A percentile compares a stretch with the other conserved stretches of the same genome.
phyloP scores from a whole-genome alignment of 1,140 invertebrate genomes.

The Tetraneura akinire region DNA sequence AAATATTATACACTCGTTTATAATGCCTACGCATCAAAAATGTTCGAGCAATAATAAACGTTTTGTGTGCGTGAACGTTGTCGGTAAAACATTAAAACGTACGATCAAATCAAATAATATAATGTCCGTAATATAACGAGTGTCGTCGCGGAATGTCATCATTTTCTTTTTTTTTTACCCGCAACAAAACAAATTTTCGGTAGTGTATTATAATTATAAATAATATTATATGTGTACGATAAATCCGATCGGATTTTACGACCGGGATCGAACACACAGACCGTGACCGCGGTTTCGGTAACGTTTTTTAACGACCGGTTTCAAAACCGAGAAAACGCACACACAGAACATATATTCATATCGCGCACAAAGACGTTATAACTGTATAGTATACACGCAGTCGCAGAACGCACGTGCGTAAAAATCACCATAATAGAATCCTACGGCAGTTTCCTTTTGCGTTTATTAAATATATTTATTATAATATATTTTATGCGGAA shows the following conservation, averaged over 20 bases:
- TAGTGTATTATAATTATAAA: neutral
- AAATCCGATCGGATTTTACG: conserved; percentile 20
- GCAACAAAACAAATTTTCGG: neutral
- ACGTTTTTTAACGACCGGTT: conserved; percentile 25
- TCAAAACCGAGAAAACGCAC: neutral
- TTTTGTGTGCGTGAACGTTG: neutral
- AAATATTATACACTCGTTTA: too few species aligned
- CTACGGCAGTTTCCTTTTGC: conserved; percentile 13
- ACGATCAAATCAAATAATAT: too few species aligned
- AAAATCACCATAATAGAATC: conserved; percentile 7
- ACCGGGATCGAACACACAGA: neutral
- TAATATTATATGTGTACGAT: too few species aligned
- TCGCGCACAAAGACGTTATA: too few species aligned
- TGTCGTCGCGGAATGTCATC: neutral
- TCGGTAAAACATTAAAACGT: neutral
- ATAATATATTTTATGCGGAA: conserved; percentile 2
- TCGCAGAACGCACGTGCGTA: neutral
- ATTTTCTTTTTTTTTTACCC: too few species aligned
- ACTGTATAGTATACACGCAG: neutral
- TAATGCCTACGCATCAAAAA: too few species aligned
- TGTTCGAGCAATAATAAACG: neutral
- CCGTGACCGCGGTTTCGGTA: neutral
- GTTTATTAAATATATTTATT: neutral
- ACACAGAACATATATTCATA: neutral
- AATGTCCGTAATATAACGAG: too few species aligned